Evolutionary conservation across 2,888 invertebrate species (phyloP), one percentile per base, ranked within the genome.

Genomic region (Cylloceria caligata): DNA sequence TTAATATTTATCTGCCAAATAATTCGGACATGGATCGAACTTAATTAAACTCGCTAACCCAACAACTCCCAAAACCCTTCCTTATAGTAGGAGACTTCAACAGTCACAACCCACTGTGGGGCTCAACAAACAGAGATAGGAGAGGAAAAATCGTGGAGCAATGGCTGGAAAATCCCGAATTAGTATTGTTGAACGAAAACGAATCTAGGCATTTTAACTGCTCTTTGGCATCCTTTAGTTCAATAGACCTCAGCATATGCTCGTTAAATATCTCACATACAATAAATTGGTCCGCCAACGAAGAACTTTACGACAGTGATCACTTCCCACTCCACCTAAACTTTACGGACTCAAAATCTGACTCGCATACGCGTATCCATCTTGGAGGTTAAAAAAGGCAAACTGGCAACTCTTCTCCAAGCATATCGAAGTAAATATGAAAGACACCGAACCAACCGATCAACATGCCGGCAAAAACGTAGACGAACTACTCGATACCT

Each of bases 171-270:
- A 19, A 49, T 19, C 49, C 49, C 5, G 49, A 49, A 2, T 3
- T 49, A 9, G 19, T 49, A 3, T 21, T 49, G 16, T 7, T 49
- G 6, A 49, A 49, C 7, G 9, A 7, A 5, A 21, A 49, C 9
- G 21, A 49, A 49, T 21, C 49, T 3, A 49, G 21, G 2, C 49
- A 21, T 39, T 39, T 83, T 3, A 85, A 83, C 52, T 55, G 21
- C 7, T 19, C 62, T n/a, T 67, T 62, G 7, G 80, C 69, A 16
- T 49, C 62, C 34, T 36, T 72, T 21, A 79, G 75, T 16, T 64
- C 76, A 4, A 81, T 85, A 55, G 82, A 84, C 9, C 47, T 81
- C 3, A 52, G 45, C 19, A 68, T 81, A 30, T 69, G 62, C 42
- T 36, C 34, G 55, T 39, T 47, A 24, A 52, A 39, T 47, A 24